Percentiles rank a stretch among this genome's conserved stretches.
Evolutionary conservation across 2,797 vertebrate species (phyloP).

Genomic region (Rhodeus uyekii): DNA sequence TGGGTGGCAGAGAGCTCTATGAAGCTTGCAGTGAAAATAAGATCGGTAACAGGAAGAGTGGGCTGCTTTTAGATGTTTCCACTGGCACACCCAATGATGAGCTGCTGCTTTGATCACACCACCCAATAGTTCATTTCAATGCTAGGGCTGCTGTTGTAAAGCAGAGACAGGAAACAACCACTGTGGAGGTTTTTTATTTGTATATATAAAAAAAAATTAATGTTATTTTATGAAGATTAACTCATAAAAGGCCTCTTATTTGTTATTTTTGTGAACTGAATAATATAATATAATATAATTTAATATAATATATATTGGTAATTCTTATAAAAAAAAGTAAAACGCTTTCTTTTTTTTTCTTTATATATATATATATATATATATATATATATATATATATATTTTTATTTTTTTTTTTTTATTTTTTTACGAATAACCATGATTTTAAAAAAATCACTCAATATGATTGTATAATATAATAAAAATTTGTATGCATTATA

Average conservation of each 20-base stretch:
- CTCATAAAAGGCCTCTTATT: background rate
- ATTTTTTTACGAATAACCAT: too few relatives aligned
- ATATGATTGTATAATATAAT: too few relatives aligned
- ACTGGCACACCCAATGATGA: constrained; percentile 13
- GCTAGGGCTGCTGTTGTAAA: background rate
- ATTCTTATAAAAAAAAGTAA: too few relatives aligned
- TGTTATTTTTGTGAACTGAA: background rate
- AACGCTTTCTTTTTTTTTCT: too few relatives aligned
- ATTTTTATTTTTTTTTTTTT: too few relatives aligned
- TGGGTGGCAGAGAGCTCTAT: background rate
- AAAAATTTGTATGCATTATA: too few relatives aligned
- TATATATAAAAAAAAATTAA: too few relatives aligned
- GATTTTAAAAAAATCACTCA: too few relatives aligned
- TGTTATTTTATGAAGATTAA: background rate
- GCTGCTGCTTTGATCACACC: background rate
- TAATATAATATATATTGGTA: background rate
- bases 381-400: background rate
- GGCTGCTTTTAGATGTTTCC: constrained; percentile 34
- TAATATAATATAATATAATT: background rate
- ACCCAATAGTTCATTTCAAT: background rate
- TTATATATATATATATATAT: background rate
- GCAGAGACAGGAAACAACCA: background rate
- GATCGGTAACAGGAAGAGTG: background rate
- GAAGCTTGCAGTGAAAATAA: constrained; percentile 7
- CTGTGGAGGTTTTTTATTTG: background rate